Percentiles rank a stretch among this genome's conserved stretches.
Evolutionary conservation across 2,797 vertebrate species (phyloP).

Genomic region (Enteromius anoplus): DNA sequence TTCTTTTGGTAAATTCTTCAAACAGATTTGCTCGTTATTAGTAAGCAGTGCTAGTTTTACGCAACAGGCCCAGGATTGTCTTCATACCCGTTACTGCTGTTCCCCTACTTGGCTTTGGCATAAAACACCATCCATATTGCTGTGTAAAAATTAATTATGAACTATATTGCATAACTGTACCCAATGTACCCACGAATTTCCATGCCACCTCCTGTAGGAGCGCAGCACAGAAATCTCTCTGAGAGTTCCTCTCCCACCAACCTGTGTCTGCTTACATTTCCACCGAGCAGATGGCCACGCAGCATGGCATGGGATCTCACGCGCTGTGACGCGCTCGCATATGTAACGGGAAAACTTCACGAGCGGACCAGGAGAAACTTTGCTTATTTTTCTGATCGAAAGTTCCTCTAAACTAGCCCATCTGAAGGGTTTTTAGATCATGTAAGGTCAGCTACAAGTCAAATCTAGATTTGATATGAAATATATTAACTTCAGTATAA

Average conservation of each 20-base stretch:
- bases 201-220: constrained; percentile 71
- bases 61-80: constrained; percentile 2
- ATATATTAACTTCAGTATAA: background rate
- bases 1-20: too few species aligned
- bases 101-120: constrained; percentile 66
- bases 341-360: constrained; percentile 42
- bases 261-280: constrained; percentile 75
- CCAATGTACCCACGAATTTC: constrained; percentile 69
- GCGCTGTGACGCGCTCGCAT: constrained; percentile 60
- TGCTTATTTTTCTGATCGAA: background rate
- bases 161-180: constrained; percentile 71
- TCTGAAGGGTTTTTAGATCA: background rate
- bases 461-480: background rate
- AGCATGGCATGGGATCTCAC: constrained; percentile 73
- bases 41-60: background rate
- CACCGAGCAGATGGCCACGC: constrained; percentile 79
- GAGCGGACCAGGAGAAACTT: constrained; percentile 30
- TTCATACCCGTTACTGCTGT: background rate
- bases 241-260: constrained; percentile 60
- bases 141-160: constrained; percentile 75
- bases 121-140: constrained; percentile 72
- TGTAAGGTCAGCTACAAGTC: background rate
- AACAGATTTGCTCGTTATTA: background rate
- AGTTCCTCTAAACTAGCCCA: background rate
- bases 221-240: constrained; percentile 66